Percentiles rank a stretch among this genome's conserved stretches.
These are phyloP conservation scores for Aquatica leii DNA, from an alignment of 2,888 invertebrate genomes.

Conservation along the genomic window DNA sequence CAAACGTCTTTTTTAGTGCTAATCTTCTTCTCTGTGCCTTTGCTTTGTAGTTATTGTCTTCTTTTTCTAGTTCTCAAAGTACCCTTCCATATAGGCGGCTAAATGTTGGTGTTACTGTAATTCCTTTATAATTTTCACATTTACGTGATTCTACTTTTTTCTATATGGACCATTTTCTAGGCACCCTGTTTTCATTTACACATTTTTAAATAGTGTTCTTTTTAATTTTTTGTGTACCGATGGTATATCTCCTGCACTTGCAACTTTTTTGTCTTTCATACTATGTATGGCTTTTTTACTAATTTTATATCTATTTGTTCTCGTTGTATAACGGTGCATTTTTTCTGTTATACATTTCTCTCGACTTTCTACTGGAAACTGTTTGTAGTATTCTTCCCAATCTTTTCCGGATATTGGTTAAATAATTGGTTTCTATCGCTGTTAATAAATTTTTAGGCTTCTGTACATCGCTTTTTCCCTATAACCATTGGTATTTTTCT, in stretches of 20 bases:
- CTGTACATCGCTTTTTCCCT: not conserved
- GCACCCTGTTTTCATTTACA: constrained; percentile 3
- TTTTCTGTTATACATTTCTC: not conserved
- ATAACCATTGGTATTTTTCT: not conserved
- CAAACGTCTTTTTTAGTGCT: not conserved
- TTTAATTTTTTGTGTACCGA: constrained; percentile 5
- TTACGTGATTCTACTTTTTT: constrained; percentile 3
- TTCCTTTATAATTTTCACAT: constrained; percentile 16
- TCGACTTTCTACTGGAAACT: not conserved
- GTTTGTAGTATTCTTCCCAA: not conserved
- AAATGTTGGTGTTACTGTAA: constrained; percentile 20
- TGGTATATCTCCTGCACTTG: constrained; percentile 9
- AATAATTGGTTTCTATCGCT: not conserved
- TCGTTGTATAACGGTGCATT: not conserved
- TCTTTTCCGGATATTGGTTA: not conserved
- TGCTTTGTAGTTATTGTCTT: constrained; percentile 9
- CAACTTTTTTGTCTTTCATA: constrained; percentile 13
- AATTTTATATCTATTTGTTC: not conserved
- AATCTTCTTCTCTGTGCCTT: constrained; percentile 15
- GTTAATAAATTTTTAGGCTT: not conserved
- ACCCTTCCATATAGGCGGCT: constrained; percentile 21
- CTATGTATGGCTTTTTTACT: constrained; percentile 8
- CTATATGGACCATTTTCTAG: constrained; percentile 10
- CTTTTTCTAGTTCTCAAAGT: constrained; percentile 13
- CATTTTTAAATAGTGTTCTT: constrained; percentile 15